A percentile compares a stretch with the other conserved stretches of the same genome.
Conservation (phyloP, 1,140 invertebrate genomes). For the Drosophila sp. region DNA sequence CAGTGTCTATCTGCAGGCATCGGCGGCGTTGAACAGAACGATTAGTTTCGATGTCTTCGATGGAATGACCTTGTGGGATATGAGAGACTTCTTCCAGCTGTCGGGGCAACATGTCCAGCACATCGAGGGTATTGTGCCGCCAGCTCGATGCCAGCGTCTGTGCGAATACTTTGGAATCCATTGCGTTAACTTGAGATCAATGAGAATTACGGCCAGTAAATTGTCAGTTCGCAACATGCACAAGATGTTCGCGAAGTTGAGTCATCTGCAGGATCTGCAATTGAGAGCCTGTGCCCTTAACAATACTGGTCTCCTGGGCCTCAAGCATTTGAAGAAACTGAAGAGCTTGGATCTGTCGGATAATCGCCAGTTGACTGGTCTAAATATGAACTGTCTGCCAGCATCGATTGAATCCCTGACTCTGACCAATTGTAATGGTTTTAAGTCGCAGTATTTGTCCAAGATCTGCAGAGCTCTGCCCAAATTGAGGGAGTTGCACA, state of each 20-base stretch:
- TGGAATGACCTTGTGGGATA: conserved; percentile 46
- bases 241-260: conserved; percentile 28
- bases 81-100: conserved; percentile 45
- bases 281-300: conserved; percentile 8
- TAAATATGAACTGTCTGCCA: conserved; percentile 25
- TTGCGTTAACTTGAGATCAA: conserved; percentile 30
- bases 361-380: conserved; percentile 17
- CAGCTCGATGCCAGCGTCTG: conserved; percentile 29
- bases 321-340: conserved; percentile 3
- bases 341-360: conserved; percentile 31
- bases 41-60: conserved; percentile 21
- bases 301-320: conserved; percentile 6
- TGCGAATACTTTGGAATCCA: conserved; percentile 38
- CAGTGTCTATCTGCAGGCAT: conserved; percentile 20
- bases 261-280: conserved; percentile 16
- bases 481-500: conserved; percentile 8
- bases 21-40: conserved; percentile 8
- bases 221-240: conserved; percentile 30
- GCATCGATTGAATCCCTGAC: conserved; percentile 5
- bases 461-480: conserved; percentile 27
- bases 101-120: conserved; percentile 35
- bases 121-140: conserved; percentile 35
- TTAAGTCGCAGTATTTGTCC: conserved; percentile 1
- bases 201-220: conserved; percentile 22
- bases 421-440: conserved; percentile 13